These are phyloP conservation scores for Drosophila albomicans DNA, from an alignment of 1,140 invertebrate species.

Conservation along the genomic window DNA sequence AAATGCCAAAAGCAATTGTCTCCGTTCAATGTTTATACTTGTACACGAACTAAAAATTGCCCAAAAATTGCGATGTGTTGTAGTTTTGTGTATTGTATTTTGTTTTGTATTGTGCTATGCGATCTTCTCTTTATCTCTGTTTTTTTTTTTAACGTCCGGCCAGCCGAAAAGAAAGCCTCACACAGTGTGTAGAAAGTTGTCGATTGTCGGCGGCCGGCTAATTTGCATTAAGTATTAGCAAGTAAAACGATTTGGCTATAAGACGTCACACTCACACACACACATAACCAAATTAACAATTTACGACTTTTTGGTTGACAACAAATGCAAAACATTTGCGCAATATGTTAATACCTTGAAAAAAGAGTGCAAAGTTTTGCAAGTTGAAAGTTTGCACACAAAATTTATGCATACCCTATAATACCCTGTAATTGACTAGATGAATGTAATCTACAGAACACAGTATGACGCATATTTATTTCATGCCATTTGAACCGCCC, in stretches of 20 bases:
- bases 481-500: conserved; percentile 6
- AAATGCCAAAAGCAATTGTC: conserved; percentile 25
- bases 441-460: background rate
- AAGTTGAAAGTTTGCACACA: conserved; percentile 5
- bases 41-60: conserved; percentile 2
- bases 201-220: conserved; percentile 33
- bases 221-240: conserved; percentile 72
- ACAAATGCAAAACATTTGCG: conserved; percentile 42
- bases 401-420: conserved; percentile 8
- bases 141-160: conserved; percentile 23
- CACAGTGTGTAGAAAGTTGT: conserved; percentile 62
- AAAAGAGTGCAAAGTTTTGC: background rate
- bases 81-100: conserved; percentile 1
- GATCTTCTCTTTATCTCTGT: background rate
- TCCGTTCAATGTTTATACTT: conserved; percentile 13
- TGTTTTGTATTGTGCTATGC: conserved; percentile 1
- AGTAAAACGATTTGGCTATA: conserved; percentile 53
- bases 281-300: conserved; percentile 43
- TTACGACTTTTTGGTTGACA: conserved; percentile 36
- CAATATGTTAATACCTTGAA: conserved; percentile 58
- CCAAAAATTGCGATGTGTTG: conserved; percentile 8
- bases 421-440: conserved; percentile 8
- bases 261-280: conserved; percentile 53
- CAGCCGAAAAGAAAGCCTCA: conserved; percentile 69
- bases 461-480: conserved; percentile 4